Base-by-base conservation (phyloP, 2,113 vertebrate species). In the Microtus ochrogaster region DNA sequence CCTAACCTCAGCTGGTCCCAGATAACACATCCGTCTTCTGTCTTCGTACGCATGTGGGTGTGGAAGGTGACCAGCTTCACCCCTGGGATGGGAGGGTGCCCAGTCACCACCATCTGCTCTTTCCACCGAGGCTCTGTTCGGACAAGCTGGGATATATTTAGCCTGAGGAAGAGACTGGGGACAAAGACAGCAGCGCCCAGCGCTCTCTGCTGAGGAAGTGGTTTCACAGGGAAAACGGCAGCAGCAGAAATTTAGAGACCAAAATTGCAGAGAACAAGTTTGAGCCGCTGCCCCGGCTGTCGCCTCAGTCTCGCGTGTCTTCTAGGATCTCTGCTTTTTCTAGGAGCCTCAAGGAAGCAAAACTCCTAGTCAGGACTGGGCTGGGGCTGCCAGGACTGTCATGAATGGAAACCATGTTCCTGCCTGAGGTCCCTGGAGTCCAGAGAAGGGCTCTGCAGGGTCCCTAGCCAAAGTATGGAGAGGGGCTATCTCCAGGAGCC, bases 71-170 rank as follows among this genome's bases (percentile, higher is more conserved):
- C 66, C 66, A 52, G 41, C 77, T n/a, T 49, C 10, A 11, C 77
- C 36, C 47, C 79, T 11, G 10, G 41, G 66, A 30, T 16, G 58
- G 30, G n/a, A 73, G 55, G 16, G 55, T 16, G 7, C 24, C n/a
- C 41, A 58, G 39, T 30, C 47, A 10, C 24, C 9, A 19, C 76
- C 30, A 44, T 65, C 74, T 76, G 70, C 11, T n/a, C 88, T 91
- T 92, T 7, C 30, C 2, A 41, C 61, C 0, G 9, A 44, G 41
- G 28, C 72, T 90, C 8, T 4, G 94, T 83, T 94, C 78, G 86
- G 73, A 52, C 39, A 52, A 30, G 66, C 85, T 81, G 72, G 41
- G 93, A 44, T 90, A 78, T 83, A 87, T 95, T 94, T 95, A 92
- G 93, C 89, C 36, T 5, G 44, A 44, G 70, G 36, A 89, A 73